Evolutionary conservation across 2,113 vertebrate species (phyloP).

Genomic region (Psilopsiagon aurifrons): DNA sequence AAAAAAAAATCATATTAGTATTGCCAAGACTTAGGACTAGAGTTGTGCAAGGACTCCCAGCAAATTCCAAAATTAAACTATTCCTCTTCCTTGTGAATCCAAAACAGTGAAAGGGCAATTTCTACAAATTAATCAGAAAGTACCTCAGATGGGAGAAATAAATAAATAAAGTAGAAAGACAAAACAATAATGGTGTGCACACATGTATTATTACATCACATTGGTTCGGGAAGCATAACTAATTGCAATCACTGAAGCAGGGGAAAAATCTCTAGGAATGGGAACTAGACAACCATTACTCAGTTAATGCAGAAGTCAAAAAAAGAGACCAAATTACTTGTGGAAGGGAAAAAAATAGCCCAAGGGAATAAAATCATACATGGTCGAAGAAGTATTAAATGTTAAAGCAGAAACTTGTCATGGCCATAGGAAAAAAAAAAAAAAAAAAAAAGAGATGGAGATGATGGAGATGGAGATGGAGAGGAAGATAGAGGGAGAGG

Average conservation of each 20-base stretch:
- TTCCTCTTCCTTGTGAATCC: not conserved
- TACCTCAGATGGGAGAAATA: not conserved
- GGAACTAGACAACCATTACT: not conserved
- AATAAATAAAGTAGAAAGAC: not conserved
- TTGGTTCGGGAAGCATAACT: not conserved
- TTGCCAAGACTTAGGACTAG: not conserved
- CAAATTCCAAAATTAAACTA: not conserved
- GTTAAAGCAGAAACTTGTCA: not conserved
- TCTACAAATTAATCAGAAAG: not conserved
- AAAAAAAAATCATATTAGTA: not conserved
- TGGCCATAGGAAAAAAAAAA: not conserved
- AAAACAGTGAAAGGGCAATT: not conserved
- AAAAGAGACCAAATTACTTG: slow-evolving; percentile 28
- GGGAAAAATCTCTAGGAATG: slow-evolving; percentile 21
- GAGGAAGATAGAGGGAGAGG: no score
- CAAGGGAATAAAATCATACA: not conserved
- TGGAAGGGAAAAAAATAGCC: not conserved
- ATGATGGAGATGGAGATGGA: no score
- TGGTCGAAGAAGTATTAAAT: not conserved
- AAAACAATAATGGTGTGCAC: not conserved
- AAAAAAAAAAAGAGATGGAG: no score
- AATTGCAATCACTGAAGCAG: not conserved
- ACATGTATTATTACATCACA: not conserved
- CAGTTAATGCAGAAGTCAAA: not conserved
- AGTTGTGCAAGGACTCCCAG: not conserved